These are phyloP conservation scores for Oscheius sp. DNA, from an alignment of 2,888 invertebrate genomes.

Conservation along the genomic window DNA sequence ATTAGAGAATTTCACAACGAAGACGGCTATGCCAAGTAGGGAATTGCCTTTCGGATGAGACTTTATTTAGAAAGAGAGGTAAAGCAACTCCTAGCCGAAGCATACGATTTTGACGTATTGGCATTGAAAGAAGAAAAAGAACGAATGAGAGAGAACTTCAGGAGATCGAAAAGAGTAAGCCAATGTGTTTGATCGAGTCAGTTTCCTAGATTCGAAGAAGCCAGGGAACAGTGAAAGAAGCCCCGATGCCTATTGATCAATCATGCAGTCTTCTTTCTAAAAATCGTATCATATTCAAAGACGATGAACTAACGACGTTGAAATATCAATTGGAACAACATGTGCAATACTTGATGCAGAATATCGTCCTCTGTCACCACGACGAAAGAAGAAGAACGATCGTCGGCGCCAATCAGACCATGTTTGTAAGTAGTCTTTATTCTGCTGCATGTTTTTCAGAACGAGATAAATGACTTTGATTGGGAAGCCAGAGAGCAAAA, in stretches of 20 bases:
- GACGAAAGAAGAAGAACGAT: background rate
- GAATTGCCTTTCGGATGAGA: background rate
- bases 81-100: background rate
- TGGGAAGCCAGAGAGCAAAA: background rate
- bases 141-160: background rate
- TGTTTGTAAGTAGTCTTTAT: conserved; percentile 13
- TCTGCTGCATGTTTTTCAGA: conserved; percentile 1
- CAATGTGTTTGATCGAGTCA: background rate
- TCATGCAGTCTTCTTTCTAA: background rate
- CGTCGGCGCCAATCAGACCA: background rate
- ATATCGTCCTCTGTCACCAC: background rate
- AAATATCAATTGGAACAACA: conserved; percentile 24
- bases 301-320: conserved; percentile 8
- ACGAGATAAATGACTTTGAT: conserved; percentile 7
- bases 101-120: background rate
- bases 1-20: background rate
- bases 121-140: background rate
- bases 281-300: background rate
- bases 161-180: background rate
- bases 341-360: conserved; percentile 9
- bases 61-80: background rate
- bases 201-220: background rate
- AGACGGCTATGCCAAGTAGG: background rate
- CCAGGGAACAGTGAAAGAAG: background rate
- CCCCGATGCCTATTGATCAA: background rate